Percentiles rank a stretch among this genome's conserved stretches.
These are phyloP conservation scores for Hydropsyche tenuis DNA, from an alignment of 1,140 invertebrate genomes.

Conservation along the genomic window DNA sequence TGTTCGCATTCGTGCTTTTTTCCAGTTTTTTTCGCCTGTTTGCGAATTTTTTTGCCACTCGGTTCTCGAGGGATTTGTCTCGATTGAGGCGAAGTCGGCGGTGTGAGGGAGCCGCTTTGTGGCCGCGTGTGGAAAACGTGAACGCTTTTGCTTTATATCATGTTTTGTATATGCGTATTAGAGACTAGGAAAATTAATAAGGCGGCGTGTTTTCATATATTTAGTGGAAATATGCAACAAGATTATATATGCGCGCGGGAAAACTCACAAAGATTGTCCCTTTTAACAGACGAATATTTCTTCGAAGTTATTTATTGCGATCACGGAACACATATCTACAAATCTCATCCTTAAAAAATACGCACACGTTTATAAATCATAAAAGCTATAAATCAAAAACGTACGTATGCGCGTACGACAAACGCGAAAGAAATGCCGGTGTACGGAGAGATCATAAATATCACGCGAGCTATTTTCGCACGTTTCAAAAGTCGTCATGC, in stretches of 20 bases:
- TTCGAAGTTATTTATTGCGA: not conserved
- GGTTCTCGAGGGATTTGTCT: conserved; percentile 33
- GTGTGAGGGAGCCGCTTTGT: conserved; percentile 27
- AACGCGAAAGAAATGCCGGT: not conserved
- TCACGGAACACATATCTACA: not conserved
- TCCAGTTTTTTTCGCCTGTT: conserved; percentile 34
- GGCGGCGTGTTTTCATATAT: too few relatives aligned
- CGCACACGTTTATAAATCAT: not conserved
- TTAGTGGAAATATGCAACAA: too few relatives aligned
- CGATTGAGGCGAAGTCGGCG: conserved; percentile 22
- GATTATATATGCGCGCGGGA: too few relatives aligned
- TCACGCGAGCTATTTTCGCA: not conserved
- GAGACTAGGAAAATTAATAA: too few relatives aligned
- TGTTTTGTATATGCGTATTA: not conserved
- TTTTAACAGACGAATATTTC: not conserved
- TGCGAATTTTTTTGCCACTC: conserved; percentile 29
- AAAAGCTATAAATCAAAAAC: not conserved
- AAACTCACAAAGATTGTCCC: too few relatives aligned
- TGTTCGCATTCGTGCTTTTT: conserved; percentile 41
- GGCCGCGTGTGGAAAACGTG: conserved; percentile 26
- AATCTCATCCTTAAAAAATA: conserved; percentile 7
- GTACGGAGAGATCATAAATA: conserved; percentile 12
- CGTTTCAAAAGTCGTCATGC: conserved; percentile 11
- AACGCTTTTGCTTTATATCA: conserved; percentile 8
- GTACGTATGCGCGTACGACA: not conserved